Conservation (phyloP, 2,113 vertebrate species). For the Athene cunicularia region DNA sequence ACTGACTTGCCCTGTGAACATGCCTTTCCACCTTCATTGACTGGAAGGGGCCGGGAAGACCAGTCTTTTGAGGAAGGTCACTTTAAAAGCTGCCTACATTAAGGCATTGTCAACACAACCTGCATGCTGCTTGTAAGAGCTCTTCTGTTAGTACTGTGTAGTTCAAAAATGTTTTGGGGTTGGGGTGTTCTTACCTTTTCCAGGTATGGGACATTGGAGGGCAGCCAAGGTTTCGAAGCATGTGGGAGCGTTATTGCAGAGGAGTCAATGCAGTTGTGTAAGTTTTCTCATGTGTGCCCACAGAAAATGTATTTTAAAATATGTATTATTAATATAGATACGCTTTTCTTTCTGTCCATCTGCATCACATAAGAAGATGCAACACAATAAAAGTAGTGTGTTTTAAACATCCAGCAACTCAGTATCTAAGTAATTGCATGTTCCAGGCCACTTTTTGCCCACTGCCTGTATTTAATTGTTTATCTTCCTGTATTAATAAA, state of each 20-base stretch:
- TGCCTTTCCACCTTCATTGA: neutral
- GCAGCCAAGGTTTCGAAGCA: conserved; percentile 72
- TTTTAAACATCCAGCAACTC: neutral
- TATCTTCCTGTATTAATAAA: neutral
- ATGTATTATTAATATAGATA: neutral
- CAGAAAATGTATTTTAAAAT: neutral
- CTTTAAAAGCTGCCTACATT: neutral
- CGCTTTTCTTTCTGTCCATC: neutral
- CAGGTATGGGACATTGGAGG: conserved; percentile 77
- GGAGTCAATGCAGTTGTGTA: conserved; percentile 79
- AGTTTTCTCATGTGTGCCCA: conserved; percentile 37
- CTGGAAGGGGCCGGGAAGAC: neutral
- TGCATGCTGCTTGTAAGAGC: neutral
- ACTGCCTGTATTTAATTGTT: neutral
- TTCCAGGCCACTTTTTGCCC: neutral
- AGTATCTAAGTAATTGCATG: neutral
- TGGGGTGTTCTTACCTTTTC: neutral
- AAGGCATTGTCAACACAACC: neutral
- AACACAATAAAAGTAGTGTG: neutral
- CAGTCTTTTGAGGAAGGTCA: neutral
- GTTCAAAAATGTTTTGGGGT: neutral
- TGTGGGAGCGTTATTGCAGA: conserved; percentile 79
- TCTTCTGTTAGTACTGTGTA: neutral
- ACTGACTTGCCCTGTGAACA: neutral
- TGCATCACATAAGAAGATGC: neutral